phyloP scores from a whole-genome alignment of 2,113 vertebrate genomes.

The Heliornis fulica region DNA sequence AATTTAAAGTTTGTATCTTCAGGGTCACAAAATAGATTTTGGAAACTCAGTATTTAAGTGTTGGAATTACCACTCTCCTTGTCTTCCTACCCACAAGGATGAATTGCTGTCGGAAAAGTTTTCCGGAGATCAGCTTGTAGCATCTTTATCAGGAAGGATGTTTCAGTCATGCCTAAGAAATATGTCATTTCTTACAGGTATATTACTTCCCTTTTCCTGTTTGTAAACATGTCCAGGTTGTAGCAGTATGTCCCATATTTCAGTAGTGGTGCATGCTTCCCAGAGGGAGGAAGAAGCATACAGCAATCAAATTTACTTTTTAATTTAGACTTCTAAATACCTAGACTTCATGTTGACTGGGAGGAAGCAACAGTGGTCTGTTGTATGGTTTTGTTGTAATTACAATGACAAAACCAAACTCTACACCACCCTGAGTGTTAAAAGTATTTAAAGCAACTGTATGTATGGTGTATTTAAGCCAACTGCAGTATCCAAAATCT shows the following conservation, averaged over 20 bases:
- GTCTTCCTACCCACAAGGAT: background rate
- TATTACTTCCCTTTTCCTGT: background rate
- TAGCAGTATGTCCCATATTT: background rate
- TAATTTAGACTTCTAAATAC: background rate
- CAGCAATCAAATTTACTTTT: background rate
- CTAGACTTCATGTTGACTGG: background rate
- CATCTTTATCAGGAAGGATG: background rate
- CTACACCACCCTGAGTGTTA: background rate
- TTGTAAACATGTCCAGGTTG: background rate
- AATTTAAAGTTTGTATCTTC: background rate
- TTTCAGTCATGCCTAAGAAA: background rate
- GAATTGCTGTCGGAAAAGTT: background rate
- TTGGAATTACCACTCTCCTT: background rate
- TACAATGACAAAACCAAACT: background rate
- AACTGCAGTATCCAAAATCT: background rate
- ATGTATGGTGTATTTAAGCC: background rate
- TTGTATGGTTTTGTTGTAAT: background rate
- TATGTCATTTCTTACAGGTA: background rate
- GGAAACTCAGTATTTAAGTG: background rate
- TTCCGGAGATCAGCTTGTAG: background rate
- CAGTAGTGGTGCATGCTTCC: rapidly evolving
- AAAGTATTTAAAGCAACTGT: background rate
- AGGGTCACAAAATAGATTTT: background rate
- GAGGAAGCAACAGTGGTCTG: background rate
- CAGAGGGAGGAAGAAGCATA: background rate